Conservation (phyloP, 2,797 vertebrate genomes). For the Oceanodroma leucorhoa region DNA sequence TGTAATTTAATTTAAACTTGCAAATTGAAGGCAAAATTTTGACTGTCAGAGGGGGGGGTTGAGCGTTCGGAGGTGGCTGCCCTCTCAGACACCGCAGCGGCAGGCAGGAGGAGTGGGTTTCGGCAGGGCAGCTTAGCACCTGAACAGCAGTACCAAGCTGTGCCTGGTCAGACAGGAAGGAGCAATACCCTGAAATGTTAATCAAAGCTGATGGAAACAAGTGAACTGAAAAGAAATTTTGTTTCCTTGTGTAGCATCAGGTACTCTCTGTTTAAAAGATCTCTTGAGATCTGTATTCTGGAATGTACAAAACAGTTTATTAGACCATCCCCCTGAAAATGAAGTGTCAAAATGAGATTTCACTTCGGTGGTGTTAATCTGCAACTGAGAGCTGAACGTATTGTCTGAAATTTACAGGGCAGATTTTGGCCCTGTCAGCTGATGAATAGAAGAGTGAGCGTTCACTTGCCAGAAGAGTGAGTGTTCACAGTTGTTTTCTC, state of each 20-base stretch:
- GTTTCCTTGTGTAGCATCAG: background rate
- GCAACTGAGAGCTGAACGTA: background rate
- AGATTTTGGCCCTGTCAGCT: conserved; percentile 35
- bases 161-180: background rate
- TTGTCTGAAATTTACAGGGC: conserved; percentile 5
- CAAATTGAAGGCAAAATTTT: background rate
- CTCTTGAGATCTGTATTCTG: background rate
- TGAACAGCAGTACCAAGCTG: background rate
- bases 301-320: background rate
- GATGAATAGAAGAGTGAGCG: background rate
- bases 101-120: background rate
- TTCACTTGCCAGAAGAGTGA: conserved; percentile 53
- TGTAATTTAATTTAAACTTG: background rate
- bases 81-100: accelerated
- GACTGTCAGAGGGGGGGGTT: background rate
- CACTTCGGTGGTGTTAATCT: background rate
- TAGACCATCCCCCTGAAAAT: background rate
- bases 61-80: background rate
- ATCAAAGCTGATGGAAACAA: background rate
- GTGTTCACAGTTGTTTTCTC: conserved; percentile 38
- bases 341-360: background rate
- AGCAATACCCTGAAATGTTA: background rate
- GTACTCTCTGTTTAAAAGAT: background rate
- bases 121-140: background rate
- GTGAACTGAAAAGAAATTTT: background rate